A percentile compares a stretch with the other conserved stretches of the same genome.
Conservation (phyloP, 1,140 invertebrate species). For the Camponotus pennsylvanicus region DNA sequence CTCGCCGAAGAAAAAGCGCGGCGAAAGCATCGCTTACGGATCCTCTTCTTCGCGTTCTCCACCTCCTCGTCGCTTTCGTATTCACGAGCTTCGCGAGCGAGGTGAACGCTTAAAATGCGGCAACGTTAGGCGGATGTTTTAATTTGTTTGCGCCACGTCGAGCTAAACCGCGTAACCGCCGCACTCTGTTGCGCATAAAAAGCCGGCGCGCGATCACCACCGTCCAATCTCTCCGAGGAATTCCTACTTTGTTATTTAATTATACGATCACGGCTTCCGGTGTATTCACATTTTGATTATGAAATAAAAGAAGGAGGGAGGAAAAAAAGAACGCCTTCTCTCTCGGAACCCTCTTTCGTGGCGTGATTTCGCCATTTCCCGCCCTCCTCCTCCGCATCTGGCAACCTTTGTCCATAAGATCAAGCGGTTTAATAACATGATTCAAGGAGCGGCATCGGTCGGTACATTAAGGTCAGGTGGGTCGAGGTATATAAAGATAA, state of each 20-base stretch:
- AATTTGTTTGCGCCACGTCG: slow-evolving; percentile 62
- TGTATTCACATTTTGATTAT: slow-evolving; percentile 62
- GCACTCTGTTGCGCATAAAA: slow-evolving; percentile 59
- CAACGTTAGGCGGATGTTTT: slow-evolving; percentile 54
- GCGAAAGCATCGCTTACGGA: slow-evolving; percentile 45
- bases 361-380: slow-evolving; percentile 64
- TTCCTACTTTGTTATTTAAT: slow-evolving; percentile 63
- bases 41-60: slow-evolving; percentile 11
- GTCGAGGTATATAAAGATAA: slow-evolving; percentile 74
- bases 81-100: slow-evolving; percentile 53
- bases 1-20: slow-evolving; percentile 54
- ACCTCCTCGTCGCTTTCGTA: slow-evolving; percentile 50
- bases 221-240: slow-evolving; percentile 33
- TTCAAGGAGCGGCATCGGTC: slow-evolving; percentile 72
- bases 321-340: background rate
- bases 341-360: slow-evolving; percentile 33
- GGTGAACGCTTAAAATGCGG: slow-evolving; percentile 52
- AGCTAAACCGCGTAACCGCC: slow-evolving; percentile 54
- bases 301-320: background rate
- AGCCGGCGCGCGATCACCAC: slow-evolving; percentile 27
- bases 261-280: slow-evolving; percentile 60
- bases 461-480: slow-evolving; percentile 72
- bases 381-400: slow-evolving; percentile 4
- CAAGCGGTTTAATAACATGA: slow-evolving; percentile 73
- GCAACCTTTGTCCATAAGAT: slow-evolving; percentile 71